phyloP scores from a whole-genome alignment of 1,140 invertebrate genomes.

The Aphelinus atriplicis region DNA sequence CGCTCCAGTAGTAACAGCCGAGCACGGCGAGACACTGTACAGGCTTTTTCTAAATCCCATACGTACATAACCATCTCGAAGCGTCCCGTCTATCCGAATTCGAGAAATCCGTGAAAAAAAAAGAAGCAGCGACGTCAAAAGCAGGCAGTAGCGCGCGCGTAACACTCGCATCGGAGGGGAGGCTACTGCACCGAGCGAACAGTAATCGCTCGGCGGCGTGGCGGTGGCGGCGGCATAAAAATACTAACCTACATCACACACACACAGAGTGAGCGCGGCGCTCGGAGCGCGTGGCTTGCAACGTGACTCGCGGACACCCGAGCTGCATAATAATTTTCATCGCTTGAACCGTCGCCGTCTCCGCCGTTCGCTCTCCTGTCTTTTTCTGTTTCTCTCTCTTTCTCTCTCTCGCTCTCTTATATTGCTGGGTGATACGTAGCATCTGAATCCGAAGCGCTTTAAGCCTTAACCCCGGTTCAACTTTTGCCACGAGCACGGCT shows the following conservation, averaged over 20 bases:
- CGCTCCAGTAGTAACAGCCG: no score
- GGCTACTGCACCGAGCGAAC: constrained; percentile 2
- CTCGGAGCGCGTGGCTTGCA: constrained; percentile 58
- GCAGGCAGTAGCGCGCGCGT: not conserved
- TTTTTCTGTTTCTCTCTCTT: constrained; percentile 2
- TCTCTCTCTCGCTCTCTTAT: not conserved
- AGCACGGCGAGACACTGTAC: no score
- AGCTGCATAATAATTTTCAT: constrained; percentile 30
- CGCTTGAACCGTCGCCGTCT: not conserved
- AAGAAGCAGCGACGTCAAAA: not conserved
- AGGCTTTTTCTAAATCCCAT: no score
- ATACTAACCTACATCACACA: constrained; percentile 59
- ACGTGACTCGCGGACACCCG: constrained; percentile 57
- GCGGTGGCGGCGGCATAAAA: constrained; percentile 41
- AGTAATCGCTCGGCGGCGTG: not conserved
- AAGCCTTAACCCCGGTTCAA: no score
- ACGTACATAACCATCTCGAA: no score
- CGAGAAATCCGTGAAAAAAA: no score
- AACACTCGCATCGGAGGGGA: not conserved
- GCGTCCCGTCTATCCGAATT: no score
- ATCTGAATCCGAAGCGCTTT: no score
- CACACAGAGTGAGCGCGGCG: constrained; percentile 27
- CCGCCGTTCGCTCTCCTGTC: no score
- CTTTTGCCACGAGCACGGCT: no score
- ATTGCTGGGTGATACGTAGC: no score